Evolutionary conservation across 2,113 vertebrate species (phyloP), one percentile per base, ranked within the genome.

Genomic region (Vulpes vulpes): DNA sequence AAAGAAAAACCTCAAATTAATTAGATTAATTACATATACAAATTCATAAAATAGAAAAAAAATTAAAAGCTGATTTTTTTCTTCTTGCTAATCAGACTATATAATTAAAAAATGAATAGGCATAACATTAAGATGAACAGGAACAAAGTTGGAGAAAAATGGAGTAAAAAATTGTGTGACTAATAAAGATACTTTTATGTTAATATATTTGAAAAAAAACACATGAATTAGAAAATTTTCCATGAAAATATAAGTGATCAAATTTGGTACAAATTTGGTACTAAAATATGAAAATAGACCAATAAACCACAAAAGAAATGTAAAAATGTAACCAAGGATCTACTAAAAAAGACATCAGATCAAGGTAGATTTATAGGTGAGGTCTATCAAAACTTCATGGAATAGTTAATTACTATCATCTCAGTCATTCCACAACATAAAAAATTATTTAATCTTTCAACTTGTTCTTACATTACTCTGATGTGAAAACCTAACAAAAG

Each of bases 21-120:
- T 71, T 93, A 57, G 83, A 89, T 93, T 89, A 69, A 69, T 49
- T 32, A 53, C 51, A 88, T 49, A 89, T 55, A 79, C 79, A 64
- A 65, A 22, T 8, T 78, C 35, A 64, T 74, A 69, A 67, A 91
- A 69, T 20, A 20, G 7, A 83, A 76, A 82, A 82, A 38, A 5
- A 23, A 16, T 30, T 30, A 20, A 71, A 95, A 67, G 1, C 53
- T 76, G 38, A 30, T 17, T 1, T 90, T n/a, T 76, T 57, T 57
- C 57, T 11, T 22, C 60, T 51, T 91, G 6, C 2, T 53, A 10
- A n/a, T 43, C 35, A 38, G 2, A 35, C 12, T 19, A 59, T 30
- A 0, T 81, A 81, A 88, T 96, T 60, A 64, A 79, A 74, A 59
- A 60, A 32, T 20, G 7, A 23, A 59, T 27, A 65, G 12, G 20